Base-by-base conservation (phyloP, 2,797 vertebrate species). In the Coregonus sp. region DNA sequence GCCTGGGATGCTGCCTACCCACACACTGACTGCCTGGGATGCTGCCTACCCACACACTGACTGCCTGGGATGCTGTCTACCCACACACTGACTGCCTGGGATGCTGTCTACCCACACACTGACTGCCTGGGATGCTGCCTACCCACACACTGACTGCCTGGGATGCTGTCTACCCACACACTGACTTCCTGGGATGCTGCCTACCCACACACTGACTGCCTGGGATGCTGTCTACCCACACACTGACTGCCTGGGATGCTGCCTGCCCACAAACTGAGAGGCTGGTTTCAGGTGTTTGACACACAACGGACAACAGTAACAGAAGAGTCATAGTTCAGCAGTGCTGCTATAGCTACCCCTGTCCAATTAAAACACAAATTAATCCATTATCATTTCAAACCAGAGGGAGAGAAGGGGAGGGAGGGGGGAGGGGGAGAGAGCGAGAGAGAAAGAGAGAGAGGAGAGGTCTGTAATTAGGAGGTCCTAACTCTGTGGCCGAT, bases 391-490 rank as follows among this genome's bases (percentile, higher is more conserved):
- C 82, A 83, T 86, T 90, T 91, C 81, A 90, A 82, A 88, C 78
- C 69, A 76, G 70, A 68, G 61, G 69, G 54, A 2, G 54, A 75
- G 73, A 33, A 33, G 3, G 31, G 31, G 25, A 25, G 75, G 71
- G 35, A 51, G 61, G 75, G 77, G 56, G 74, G 78, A 77, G 72
- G 18, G 71, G 73, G 83, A 83, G 35, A 73, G 70, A 79, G 78
- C 73, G 80, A 89, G 5, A 40, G 83, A 83, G 76, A 83, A 77
- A 74, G 75, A 25, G 67, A 76, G 81, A 87, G 63, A 40, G 35
- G 35, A 25, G 68, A 18, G 31, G 31, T 84, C 85, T 89, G 89
- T 93, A 92, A 93, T 92, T 93, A 93, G 90, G 89, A 90, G 68
- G 87, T 88, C 84, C 87, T 85, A 88, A 91, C 90, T 90, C 40